These are phyloP conservation scores for Pyralis farinalis DNA, from an alignment of 2,888 invertebrate genomes.

Conservation along the genomic window DNA sequence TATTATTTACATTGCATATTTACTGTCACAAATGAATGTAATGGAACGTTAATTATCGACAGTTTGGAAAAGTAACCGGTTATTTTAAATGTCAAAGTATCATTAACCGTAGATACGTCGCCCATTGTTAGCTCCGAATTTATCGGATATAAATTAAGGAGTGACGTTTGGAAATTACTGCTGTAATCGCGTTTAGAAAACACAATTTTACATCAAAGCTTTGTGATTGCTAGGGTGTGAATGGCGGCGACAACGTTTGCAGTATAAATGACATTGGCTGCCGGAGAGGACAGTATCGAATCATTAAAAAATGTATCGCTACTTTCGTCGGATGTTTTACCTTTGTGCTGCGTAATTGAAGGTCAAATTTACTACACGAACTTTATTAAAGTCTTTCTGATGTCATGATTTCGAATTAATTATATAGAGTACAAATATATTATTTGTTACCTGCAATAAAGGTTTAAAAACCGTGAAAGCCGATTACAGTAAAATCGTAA, in stretches of 20 bases:
- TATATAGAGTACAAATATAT: too few relatives aligned
- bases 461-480: too few relatives aligned
- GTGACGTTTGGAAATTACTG: conserved; percentile 37
- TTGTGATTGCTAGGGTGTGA: conserved; percentile 25
- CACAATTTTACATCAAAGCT: conserved; percentile 34
- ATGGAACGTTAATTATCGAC: conserved; percentile 29
- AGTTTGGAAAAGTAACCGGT: conserved; percentile 32
- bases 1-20: conserved; percentile 19
- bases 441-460: too few relatives aligned
- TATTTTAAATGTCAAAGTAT: conserved; percentile 35
- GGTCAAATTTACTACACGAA: too few relatives aligned
- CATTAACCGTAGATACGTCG: conserved; percentile 32
- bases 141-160: conserved; percentile 25
- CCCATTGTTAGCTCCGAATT: conserved; percentile 19
- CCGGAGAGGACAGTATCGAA: conserved; percentile 8
- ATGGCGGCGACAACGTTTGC: conserved; percentile 20
- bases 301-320: conserved; percentile 2
- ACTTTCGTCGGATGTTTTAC: background rate
- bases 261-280: conserved; percentile 25
- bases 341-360: conserved; percentile 9
- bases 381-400: too few relatives aligned
- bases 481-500: too few relatives aligned
- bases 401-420: too few relatives aligned
- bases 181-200: conserved; percentile 37
- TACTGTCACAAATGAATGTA: conserved; percentile 22